A percentile compares a stretch with the other conserved stretches of the same genome.
Conservation (phyloP, 1,140 invertebrate species). For the Drosophila mauritiana region DNA sequence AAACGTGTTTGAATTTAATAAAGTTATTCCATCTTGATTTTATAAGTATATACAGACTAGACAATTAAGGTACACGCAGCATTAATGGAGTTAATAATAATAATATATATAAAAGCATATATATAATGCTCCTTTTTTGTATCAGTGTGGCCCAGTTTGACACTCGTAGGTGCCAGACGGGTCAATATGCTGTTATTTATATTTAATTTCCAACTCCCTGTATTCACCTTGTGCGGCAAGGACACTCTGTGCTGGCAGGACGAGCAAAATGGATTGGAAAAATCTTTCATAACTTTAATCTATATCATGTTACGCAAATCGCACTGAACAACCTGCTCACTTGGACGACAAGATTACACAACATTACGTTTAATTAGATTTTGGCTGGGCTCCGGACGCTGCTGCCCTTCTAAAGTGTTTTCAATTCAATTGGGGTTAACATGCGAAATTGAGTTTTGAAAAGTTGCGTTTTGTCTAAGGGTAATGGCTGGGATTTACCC, state of each 20-base stretch:
- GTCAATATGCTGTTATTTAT: constrained; percentile 63
- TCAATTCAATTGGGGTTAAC: constrained; percentile 1
- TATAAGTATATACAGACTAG: too few relatives aligned
- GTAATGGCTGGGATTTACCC: background rate
- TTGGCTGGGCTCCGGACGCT: constrained; percentile 4
- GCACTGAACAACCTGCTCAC: background rate
- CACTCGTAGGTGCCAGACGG: constrained; percentile 54
- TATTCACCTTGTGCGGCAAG: constrained; percentile 6
- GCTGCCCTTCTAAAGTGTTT: constrained; percentile 1
- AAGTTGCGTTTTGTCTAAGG: constrained; percentile 1
- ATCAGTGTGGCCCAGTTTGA: constrained; percentile 16
- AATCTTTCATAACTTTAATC: constrained; percentile 37
- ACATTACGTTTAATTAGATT: constrained; percentile 33
- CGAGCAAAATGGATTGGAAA: constrained; percentile 19
- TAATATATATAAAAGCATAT: background rate
- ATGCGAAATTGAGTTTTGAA: constrained; percentile 3
- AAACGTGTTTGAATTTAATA: too few relatives aligned
- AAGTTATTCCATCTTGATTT: too few relatives aligned
- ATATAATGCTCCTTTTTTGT: background rate
- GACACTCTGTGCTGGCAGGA: constrained; percentile 9
- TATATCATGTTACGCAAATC: constrained; percentile 28
- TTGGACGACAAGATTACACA: constrained; percentile 11
- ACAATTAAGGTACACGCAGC: too few relatives aligned
- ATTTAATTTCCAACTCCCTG: constrained; percentile 49
- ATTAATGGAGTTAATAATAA: background rate